These are phyloP conservation scores for Falcaria lacertinaria DNA, from an alignment of 2,888 invertebrate genomes.

Conservation along the genomic window DNA sequence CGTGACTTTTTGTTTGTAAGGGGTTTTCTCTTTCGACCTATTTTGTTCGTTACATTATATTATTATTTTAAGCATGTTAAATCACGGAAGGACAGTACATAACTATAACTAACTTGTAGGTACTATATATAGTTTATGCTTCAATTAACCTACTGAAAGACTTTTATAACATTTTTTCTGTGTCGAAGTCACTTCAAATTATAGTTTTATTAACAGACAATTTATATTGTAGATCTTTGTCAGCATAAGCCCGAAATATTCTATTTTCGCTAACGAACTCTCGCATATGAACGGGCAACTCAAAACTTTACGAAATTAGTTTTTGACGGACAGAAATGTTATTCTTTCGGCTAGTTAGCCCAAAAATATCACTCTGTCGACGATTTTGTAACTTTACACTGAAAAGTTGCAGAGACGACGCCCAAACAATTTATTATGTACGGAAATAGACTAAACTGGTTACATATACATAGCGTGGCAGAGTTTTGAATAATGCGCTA, in stretches of 20 bases:
- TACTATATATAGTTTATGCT: neutral
- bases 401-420: constrained; percentile 57
- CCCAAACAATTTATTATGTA: constrained; percentile 49
- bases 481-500: constrained; percentile 47
- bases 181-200: neutral
- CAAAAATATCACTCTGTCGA: constrained; percentile 61
- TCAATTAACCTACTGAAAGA: neutral
- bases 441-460: constrained; percentile 47
- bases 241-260: constrained; percentile 26
- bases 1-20: no score
- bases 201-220: neutral
- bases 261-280: constrained; percentile 22
- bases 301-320: constrained; percentile 33
- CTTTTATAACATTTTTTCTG: neutral
- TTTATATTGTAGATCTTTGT: constrained; percentile 11
- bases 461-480: constrained; percentile 15
- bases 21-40: no score
- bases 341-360: constrained; percentile 55
- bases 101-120: neutral
- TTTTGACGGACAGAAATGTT: constrained; percentile 64
- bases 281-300: constrained; percentile 22
- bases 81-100: neutral
- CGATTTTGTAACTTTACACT: constrained; percentile 63
- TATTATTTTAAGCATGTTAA: no score
- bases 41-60: no score